Evolutionary conservation across 37 sponge, comb jelly and placozoan genomes (phyloP), one percentile per base, ranked within the genome.

Genomic region (Petrosia ficiformis): DNA sequence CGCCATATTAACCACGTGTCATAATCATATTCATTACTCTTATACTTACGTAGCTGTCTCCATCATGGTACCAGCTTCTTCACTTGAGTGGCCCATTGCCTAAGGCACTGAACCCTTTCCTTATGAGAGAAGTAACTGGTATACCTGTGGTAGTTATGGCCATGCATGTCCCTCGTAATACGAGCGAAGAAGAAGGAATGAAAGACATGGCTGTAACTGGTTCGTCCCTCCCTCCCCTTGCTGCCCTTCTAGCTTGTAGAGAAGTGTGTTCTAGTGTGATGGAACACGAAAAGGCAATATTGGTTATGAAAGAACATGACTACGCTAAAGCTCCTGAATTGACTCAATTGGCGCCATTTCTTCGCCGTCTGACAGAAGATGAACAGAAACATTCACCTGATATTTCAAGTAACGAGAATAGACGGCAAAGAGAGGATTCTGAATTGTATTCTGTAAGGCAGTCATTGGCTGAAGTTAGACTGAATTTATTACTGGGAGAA

Each of bases 281-380:
- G 1, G 75, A 86, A 30, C 41, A 39, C 54, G 86, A 86, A 31
- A 86, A 79, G 31, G 68, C 86, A 37, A 16, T 86, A 40, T 43
- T 86, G 38, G 80, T 86, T 24, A 65, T 57, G 2, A 78, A 74
- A 68, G 87, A 87, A 61, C 87, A 87, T 39, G 73, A 71, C 77
- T 87, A 87, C 33, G 81, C 77, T 21, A 60, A 48, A 36, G 36
- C 40, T 24, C 81, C 81, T 4, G 72, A 81, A 6, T 22, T 60
- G 19, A 39, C 68, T 30, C 74, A 86, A 72, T 75, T 82, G 42
- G 39, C 78, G 33, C 76, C 31, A 60, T 35, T 58, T 21, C 14
- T 48, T 8, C 54, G 14, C 54, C 8, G 54, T 19, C 63, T 61
- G 14, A 5, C 28, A 8, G 63, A 11, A 26, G 63, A 61, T 19